phyloP scores from a whole-genome alignment of 2,888 invertebrate genomes.

The Ferrisia virgata region DNA sequence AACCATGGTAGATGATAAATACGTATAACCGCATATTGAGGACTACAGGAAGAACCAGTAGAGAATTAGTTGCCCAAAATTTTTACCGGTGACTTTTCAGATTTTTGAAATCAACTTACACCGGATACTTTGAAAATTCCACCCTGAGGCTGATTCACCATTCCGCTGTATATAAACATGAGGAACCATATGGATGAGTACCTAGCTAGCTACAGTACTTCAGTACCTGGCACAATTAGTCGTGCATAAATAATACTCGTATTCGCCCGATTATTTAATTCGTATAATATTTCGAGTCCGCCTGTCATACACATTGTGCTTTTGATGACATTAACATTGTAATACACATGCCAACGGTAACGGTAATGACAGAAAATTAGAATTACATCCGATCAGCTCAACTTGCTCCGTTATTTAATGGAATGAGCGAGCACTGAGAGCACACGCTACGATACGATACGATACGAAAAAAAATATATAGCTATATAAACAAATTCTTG shows the following conservation, averaged over 20 bases:
- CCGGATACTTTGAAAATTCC: too few species aligned
- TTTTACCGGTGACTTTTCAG: too few species aligned
- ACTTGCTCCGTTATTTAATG: constrained; percentile 2
- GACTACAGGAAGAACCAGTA: too few species aligned
- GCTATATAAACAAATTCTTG: background rate
- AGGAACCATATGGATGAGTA: too few species aligned
- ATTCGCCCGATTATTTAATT: background rate
- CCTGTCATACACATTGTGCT: background rate
- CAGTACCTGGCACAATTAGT: too few species aligned
- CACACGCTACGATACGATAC: background rate
- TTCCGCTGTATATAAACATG: too few species aligned
- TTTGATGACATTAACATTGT: background rate
- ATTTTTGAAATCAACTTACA: too few species aligned
- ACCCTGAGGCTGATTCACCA: too few species aligned
- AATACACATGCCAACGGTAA: background rate
- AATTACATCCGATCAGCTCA: constrained; percentile 1
- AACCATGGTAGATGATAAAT: too few species aligned
- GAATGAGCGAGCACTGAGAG: background rate
- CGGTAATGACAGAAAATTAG: background rate
- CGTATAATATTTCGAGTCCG: background rate
- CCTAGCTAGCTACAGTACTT: too few species aligned
- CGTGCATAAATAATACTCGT: background rate
- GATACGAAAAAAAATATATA: background rate
- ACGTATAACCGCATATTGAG: too few species aligned
- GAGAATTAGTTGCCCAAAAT: too few species aligned